A percentile compares a stretch with the other conserved stretches of the same genome.
phyloP scores from a whole-genome alignment of 1,140 invertebrate species.

The Drosophila busckii region DNA sequence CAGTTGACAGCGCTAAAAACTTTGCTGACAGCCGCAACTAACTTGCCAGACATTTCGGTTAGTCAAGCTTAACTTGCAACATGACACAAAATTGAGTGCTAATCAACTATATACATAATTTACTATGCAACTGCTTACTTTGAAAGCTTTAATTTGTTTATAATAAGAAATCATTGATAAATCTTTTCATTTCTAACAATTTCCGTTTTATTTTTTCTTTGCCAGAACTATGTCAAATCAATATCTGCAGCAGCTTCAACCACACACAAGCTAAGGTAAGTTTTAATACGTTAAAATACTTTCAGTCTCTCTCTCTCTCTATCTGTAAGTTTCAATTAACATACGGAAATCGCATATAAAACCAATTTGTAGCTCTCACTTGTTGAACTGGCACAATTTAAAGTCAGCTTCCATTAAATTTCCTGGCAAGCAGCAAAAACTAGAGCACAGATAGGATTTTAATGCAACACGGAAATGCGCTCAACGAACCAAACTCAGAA shows the following conservation, averaged over 20 bases:
- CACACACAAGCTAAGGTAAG: constrained; percentile 9
- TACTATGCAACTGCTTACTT: not conserved
- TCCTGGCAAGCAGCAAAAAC: constrained; percentile 35
- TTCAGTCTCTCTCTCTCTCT: too few species aligned
- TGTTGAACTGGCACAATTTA: constrained; percentile 39
- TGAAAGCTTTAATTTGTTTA: too few species aligned
- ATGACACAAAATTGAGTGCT: too few species aligned
- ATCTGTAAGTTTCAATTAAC: too few species aligned
- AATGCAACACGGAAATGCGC: constrained; percentile 63
- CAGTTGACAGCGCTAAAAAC: constrained; percentile 67
- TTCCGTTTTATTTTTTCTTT: constrained; percentile 28
- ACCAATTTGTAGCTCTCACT: constrained; percentile 48
- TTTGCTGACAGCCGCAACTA: constrained; percentile 55
- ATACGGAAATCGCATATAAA: constrained; percentile 58
- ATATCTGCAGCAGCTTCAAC: constrained; percentile 16
- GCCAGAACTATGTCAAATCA: constrained; percentile 45
- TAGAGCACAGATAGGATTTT: constrained; percentile 51
- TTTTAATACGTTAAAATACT: too few species aligned
- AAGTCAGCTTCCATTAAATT: constrained; percentile 59
- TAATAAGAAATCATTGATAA: not conserved
- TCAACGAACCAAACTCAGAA: constrained; percentile 39
- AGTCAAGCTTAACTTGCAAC: too few species aligned
- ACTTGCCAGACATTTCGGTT: constrained; percentile 14
- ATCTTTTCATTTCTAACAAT: constrained; percentile 38
- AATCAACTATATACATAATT: too few species aligned